Evolutionary conservation across 92 coral and sea anemone species (phyloP), one percentile per base, ranked within the genome.

Genomic region (Palythoa grandiflora): DNA sequence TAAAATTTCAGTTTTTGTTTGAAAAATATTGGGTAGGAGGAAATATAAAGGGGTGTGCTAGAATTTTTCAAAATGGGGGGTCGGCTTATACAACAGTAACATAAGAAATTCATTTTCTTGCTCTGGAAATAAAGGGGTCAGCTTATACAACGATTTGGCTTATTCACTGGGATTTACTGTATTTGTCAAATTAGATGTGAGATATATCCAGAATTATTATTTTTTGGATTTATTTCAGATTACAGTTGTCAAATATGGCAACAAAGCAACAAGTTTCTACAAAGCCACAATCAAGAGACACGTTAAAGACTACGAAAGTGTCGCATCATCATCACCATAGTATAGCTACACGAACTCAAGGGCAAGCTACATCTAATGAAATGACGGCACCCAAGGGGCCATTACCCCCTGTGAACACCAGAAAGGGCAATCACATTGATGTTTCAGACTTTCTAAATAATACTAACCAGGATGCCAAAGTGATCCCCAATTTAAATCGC

Each of bases 361-460:
- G 90, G 40, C 86, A 90, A 84, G 38, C 89, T 50, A 68, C 86
- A 35, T 57, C 77, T 86, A 36, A 78, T 61, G 72, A 57, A 54
- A 81, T 79, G 50, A 71, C 77, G 16, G 60, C 84, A 12, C 78
- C 89, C 9, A 92, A 92, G 90, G 98, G 94, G 10, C 91, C 98
- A 10, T 76, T 97, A 40, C 99, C 98, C 0, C 99, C 99, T 28
- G 96, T 97, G 6, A 97, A 92, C 84, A 97, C 98, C 5, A 94
- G 93, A 28, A 97, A 97, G 68, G 91, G 97, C 59, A 94, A 81
- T 84, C 95, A 94, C 84, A 95, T 97, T 71, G 99, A 97, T 47
- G 98, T 97, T 68, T 97, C 99, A 57, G 99, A 97, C 95, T 95
- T 97, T 87, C 81, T 97, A 81, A 89, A 76, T 54, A 93, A 83